Base-by-base conservation (phyloP, 2,888 invertebrate species). In the Girardia tigrina region DNA sequence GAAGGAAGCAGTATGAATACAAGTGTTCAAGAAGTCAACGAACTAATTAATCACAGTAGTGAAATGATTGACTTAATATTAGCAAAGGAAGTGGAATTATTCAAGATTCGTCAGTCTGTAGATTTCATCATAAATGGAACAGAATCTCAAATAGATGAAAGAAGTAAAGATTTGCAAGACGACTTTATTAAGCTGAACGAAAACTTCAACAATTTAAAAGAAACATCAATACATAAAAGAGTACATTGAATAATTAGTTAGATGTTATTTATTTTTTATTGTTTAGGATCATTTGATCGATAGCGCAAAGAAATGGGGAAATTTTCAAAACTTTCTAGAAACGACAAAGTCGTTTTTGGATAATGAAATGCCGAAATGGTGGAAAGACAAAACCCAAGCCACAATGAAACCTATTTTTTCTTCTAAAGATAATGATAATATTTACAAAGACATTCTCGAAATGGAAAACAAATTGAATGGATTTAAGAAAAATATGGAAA, bases 391-490 rank as follows among this genome's bases (percentile, higher is more conserved):
- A 56, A 56, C 6, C 4, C n/a, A 8, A 16, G 56, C n/a, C 2
- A n/a, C 4, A 56, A 16, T 56, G 4, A 56, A 56, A n/a, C 23
- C 56, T 20, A 56, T 6, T n/a, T 56, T 20, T 56, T 56, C 56
- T 6, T 20, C 4, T 56, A 20, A 12, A 20, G n/a, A 56, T 16
- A 56, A 56, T 56, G 56, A 56, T 20, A 56, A 56, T 56, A 56
- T 56, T 8, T n/a, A 12, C 23, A 56, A 56, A 56, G 56, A 56
- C 4, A 12, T 56, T n/a, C 8, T 56, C 23, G 56, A 56, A 20
- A 56, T 56, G 56, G 56, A 56, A 4, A 56, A 56, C n/a, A 56
- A 56, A 56, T 56, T 56, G n/a, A 56, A 56, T 56, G 56, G 56
- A 56, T 56, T 56, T n/a, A 56, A 56, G 23, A 56, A 4, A 20